A percentile compares a stretch with the other conserved stretches of the same genome.
These are phyloP conservation scores for Microctonus hyperodae DNA, from an alignment of 2,888 invertebrate species.

Conservation along the genomic window DNA sequence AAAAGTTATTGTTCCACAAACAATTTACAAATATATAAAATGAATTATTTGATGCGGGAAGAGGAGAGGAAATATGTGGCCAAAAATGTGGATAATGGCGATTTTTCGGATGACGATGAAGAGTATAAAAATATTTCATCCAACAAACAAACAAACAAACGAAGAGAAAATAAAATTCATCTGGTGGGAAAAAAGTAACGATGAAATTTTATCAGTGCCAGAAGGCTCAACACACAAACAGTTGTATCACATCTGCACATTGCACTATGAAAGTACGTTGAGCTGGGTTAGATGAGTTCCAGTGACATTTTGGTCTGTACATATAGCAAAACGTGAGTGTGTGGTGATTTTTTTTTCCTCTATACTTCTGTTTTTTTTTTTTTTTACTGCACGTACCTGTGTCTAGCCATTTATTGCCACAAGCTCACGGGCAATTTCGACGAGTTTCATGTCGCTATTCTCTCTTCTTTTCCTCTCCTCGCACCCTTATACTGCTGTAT, in stretches of 20 bases:
- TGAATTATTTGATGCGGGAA: too few species aligned
- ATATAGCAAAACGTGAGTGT: background rate
- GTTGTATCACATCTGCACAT: conserved; percentile 22
- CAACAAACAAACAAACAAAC: too few species aligned
- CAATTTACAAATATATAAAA: too few species aligned
- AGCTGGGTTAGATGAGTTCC: conserved; percentile 31
- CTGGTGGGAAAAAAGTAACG: background rate
- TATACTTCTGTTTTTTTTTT: conserved; percentile 3
- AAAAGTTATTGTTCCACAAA: too few species aligned
- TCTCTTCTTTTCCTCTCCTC: background rate
- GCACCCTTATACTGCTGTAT: background rate
- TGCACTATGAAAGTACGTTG: conserved; percentile 26
- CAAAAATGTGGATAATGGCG: background rate
- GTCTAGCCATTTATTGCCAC: conserved; percentile 27
- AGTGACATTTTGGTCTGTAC: conserved; percentile 22
- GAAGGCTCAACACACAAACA: conserved; percentile 29
- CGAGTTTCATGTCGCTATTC: conserved; percentile 14
- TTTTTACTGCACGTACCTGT: conserved; percentile 27
- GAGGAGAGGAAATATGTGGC: background rate
- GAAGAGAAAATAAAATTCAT: conserved; percentile 4
- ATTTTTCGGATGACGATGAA: background rate
- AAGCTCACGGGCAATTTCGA: conserved; percentile 30
- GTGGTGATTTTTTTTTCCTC: conserved; percentile 6
- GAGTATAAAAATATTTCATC: conserved; percentile 11
- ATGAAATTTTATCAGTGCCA: conserved; percentile 31